phyloP scores from a whole-genome alignment of 2,113 vertebrate species.

The Erythrocercus mccallii region DNA sequence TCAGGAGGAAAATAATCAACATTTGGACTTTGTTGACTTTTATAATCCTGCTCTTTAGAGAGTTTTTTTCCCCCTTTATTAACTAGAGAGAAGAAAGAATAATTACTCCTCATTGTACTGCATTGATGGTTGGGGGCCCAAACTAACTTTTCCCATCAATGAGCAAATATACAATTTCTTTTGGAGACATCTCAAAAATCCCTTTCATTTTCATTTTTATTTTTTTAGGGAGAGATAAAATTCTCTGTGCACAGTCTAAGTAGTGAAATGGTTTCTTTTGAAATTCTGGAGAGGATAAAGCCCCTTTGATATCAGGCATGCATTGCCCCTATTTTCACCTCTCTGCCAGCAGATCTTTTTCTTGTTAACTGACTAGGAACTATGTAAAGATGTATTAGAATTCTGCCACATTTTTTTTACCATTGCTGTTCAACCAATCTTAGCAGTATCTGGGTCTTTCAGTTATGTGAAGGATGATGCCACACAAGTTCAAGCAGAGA shows the following conservation, averaged over 20 bases:
- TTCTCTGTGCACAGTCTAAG: background rate
- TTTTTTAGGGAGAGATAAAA: background rate
- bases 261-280: slow-evolving; percentile 45
- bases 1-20: background rate
- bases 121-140: background rate
- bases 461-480: background rate
- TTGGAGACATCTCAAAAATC: background rate
- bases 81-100: background rate
- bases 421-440: background rate
- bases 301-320: background rate
- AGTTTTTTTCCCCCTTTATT: background rate
- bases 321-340: slow-evolving; percentile 2
- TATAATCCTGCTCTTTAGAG: background rate
- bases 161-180: slow-evolving; percentile 12
- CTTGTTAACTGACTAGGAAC: slow-evolving; percentile 14
- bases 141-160: background rate
- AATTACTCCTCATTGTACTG: background rate
- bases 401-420: background rate
- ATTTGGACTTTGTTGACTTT: background rate
- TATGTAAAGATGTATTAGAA: slow-evolving; percentile 1
- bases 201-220: slow-evolving; percentile 10
- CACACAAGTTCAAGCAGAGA: background rate
- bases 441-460: background rate
- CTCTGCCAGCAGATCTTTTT: background rate
- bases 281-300: slow-evolving; percentile 19